phyloP scores from a whole-genome alignment of 23 tunicate species.

The Ciona savignyi region DNA sequence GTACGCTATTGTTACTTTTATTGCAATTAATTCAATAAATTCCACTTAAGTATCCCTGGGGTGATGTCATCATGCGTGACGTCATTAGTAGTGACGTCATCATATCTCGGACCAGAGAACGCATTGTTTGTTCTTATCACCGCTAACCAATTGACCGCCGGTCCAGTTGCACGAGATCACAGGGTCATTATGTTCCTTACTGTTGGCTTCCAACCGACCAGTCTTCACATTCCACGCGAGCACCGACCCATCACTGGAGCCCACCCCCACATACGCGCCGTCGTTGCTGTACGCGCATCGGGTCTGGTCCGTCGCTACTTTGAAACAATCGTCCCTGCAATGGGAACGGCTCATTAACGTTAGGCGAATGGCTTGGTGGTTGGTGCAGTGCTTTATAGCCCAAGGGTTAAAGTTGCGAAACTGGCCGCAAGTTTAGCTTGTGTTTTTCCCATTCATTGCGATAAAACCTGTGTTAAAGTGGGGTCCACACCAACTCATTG shows the following conservation, averaged over 20 bases:
- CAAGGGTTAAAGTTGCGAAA: too few relatives aligned
- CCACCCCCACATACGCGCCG: constrained; percentile 63
- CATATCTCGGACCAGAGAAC: constrained; percentile 70
- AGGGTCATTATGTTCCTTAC: constrained; percentile 58
- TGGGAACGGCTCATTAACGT: too few relatives aligned
- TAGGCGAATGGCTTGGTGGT: too few relatives aligned
- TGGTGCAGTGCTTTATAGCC: too few relatives aligned
- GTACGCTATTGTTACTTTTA: too few relatives aligned
- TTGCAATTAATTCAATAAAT: too few relatives aligned
- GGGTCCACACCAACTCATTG: too few relatives aligned
- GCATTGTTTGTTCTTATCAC: constrained; percentile 59
- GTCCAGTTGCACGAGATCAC: constrained; percentile 66
- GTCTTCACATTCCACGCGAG: constrained; percentile 71
- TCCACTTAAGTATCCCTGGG: too few relatives aligned
- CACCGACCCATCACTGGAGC: constrained; percentile 70
- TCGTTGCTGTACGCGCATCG: constrained; percentile 62
- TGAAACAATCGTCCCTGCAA: constrained; percentile 45
- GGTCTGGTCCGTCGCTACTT: constrained; percentile 52
- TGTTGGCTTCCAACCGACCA: constrained; percentile 18
- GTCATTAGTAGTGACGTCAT: constrained; percentile 22
- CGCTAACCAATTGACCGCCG: constrained; percentile 66
- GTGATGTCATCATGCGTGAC: too few relatives aligned
- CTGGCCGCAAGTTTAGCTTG: too few relatives aligned
- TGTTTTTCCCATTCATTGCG: too few relatives aligned
- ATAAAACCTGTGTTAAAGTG: too few relatives aligned